Evolutionary conservation across 2,888 invertebrate genomes (phyloP).

Genomic region (Tiphia femorata): DNA sequence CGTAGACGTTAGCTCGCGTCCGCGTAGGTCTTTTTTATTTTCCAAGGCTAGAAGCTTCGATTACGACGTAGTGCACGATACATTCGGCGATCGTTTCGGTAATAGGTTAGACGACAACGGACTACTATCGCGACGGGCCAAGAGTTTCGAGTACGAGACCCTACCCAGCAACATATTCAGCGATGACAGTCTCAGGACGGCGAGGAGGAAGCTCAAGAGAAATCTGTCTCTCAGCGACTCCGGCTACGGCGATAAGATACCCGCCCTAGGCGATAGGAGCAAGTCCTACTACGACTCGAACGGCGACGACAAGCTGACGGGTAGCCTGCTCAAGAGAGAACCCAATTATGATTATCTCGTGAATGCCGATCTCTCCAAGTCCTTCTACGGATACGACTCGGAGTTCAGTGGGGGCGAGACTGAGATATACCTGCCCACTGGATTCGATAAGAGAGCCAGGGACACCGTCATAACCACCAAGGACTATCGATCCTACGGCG

Average conservation of each 20-base stretch:
- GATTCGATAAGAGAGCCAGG: slow-evolving; percentile 60
- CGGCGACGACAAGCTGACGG: slow-evolving; percentile 52
- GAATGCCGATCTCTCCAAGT: slow-evolving; percentile 41
- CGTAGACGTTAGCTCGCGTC: slow-evolving; percentile 43
- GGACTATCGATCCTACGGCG: slow-evolving; percentile 32
- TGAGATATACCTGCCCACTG: slow-evolving; percentile 70
- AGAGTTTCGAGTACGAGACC: slow-evolving; percentile 65
- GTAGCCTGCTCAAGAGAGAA: slow-evolving; percentile 23
- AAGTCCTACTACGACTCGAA: slow-evolving; percentile 65
- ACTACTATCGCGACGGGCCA: slow-evolving; percentile 48
- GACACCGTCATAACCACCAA: slow-evolving; percentile 14
- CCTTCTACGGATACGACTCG: slow-evolving; percentile 72
- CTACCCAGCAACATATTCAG: slow-evolving; percentile 65
- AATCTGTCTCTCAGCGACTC: slow-evolving; percentile 62
- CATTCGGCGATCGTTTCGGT: slow-evolving; percentile 38
- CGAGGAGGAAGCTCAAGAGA: slow-evolving; percentile 62
- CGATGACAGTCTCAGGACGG: slow-evolving; percentile 66
- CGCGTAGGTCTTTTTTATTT: slow-evolving; percentile 50
- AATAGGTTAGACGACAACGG: slow-evolving; percentile 30
- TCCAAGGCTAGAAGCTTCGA: slow-evolving; percentile 64
- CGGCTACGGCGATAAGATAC: slow-evolving; percentile 64
- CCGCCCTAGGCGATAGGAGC: slow-evolving; percentile 62
- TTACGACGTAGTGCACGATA: slow-evolving; percentile 52
- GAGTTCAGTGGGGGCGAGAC: slow-evolving; percentile 72
- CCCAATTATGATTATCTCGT: slow-evolving; percentile 38